Evolutionary conservation across 2,888 invertebrate genomes (phyloP).

Genomic region (Venusia cambrica): DNA sequence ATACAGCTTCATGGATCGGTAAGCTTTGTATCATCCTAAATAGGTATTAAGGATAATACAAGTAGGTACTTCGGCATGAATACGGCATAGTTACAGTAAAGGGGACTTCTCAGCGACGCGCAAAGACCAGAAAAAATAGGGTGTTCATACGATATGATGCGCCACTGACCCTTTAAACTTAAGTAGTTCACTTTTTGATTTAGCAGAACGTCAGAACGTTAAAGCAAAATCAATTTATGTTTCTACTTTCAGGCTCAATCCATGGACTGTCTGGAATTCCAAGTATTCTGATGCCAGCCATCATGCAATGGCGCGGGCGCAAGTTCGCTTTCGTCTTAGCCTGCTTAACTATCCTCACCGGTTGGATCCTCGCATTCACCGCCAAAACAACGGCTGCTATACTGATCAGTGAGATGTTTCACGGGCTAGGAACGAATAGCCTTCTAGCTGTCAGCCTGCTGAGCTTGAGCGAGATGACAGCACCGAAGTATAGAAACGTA

Average conservation of each 20-base stretch:
- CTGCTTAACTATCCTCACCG: conserved; percentile 22
- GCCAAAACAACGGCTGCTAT: conserved; percentile 12
- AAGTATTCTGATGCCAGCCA: conserved; percentile 21
- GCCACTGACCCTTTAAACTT: too few relatives aligned
- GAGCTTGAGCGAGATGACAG: conserved; percentile 27
- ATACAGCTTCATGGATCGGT: conserved; percentile 31
- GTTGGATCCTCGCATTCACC: conserved; percentile 23
- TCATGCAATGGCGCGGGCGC: conserved; percentile 29
- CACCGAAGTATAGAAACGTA: conserved; percentile 22
- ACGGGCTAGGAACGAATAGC: conserved; percentile 26
- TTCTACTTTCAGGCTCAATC: conserved; percentile 24
- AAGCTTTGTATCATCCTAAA: too few relatives aligned
- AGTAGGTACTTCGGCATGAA: too few relatives aligned
- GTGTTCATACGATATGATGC: too few relatives aligned
- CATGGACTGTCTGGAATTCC: conserved; percentile 28
- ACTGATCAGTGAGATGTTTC: conserved; percentile 22
- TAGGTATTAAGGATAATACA: too few relatives aligned
- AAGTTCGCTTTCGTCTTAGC: conserved; percentile 25
- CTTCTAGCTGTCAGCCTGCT: conserved; percentile 21
- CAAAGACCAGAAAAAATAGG: too few relatives aligned
- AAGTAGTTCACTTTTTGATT: too few relatives aligned
- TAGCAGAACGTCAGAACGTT: too few relatives aligned
- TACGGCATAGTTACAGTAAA: too few relatives aligned
- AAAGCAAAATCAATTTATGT: not conserved
- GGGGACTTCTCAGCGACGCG: too few relatives aligned